A percentile compares a stretch with the other conserved stretches of the same genome.
Evolutionary conservation across 2,797 vertebrate genomes (phyloP).

Genomic region (Buphagus erythrorhynchus): DNA sequence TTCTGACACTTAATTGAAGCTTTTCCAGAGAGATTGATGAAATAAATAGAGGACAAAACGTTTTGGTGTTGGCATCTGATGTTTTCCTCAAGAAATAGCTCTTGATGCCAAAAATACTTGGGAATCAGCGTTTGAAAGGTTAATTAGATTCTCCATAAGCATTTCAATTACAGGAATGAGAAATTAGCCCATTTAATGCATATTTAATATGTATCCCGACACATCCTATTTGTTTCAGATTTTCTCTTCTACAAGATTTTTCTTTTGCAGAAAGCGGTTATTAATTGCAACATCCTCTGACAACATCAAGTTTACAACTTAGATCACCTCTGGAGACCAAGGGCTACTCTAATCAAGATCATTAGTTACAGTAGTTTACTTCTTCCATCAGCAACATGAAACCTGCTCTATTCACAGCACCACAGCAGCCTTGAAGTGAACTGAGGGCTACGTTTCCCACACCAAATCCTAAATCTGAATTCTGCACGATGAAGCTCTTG

Average conservation of each 20-base stretch:
- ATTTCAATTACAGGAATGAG: conserved; percentile 8
- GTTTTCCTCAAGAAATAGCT: conserved; percentile 11
- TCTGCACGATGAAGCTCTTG: background rate
- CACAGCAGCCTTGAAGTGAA: background rate
- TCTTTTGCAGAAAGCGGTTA: background rate
- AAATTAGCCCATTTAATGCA: conserved; percentile 1
- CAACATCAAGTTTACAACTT: background rate
- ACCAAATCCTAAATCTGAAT: background rate
- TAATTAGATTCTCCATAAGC: conserved; percentile 38
- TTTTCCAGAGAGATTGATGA: background rate
- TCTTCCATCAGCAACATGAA: background rate
- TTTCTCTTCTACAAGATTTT: background rate
- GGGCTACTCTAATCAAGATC: background rate
- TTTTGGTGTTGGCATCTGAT: conserved; percentile 27
- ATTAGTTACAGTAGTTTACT: background rate
- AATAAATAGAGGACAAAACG: conserved; percentile 1
- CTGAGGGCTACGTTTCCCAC: background rate
- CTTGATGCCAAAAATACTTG: background rate
- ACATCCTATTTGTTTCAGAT: conserved; percentile 15
- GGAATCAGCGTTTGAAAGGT: conserved; percentile 40
- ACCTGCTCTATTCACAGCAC: background rate
- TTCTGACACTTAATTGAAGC: background rate
- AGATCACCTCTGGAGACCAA: background rate
- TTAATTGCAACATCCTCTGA: background rate
- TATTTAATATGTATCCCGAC: background rate